Base-by-base conservation (phyloP, 2,797 vertebrate genomes). In the Pseudomugil tenellus region DNA sequence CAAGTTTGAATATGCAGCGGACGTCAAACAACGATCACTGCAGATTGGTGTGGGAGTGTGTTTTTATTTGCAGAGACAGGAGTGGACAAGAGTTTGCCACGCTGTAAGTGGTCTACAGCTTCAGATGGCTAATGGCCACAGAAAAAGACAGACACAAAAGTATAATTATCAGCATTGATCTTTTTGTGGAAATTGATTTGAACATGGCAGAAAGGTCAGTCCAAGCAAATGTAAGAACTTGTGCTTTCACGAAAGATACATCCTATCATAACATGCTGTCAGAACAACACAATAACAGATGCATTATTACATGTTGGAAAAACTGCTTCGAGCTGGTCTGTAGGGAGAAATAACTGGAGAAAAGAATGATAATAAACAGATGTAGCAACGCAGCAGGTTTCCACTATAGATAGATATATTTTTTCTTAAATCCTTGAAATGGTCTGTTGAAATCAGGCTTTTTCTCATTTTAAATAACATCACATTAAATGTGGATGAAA, bases 1-100 rank as follows among this genome's bases (percentile, higher is more conserved):
- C 28, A 14, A 51, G 62, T 61, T 84, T 85, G 84, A n/a, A 84
- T 91, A 87, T 88, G 78, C 83, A n/a, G n/a, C n/a, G n/a, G n/a
- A n/a, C n/a, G n/a, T n/a, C n/a, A n/a, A 73, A 85, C 76, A 64
- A 79, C 75, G 74, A 87, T 78, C 19, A 43, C 79, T 76, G 67
- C 71, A 72, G 62, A 56, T 25, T 25, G 65, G 67, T 25, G 63
- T 81, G 75, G 76, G 72, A 72, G 89, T 71, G 58, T 61, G 75
- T 76, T 85, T 76, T 70, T 49, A 83, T 82, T 82, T 70, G 58
- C 69, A 17, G 67, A n/a, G n/a, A n/a, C n/a, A n/a, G n/a, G n/a
- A 73, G 65, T 62, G 48, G 76, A 84, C 71, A 63, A 71, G 63
- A 52, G 58, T 77, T 63, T 63, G 61, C 70, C 64, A 28, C 62